These are phyloP conservation scores for Neodiprion virginianus DNA, from an alignment of 1,140 invertebrate species.

Conservation along the genomic window DNA sequence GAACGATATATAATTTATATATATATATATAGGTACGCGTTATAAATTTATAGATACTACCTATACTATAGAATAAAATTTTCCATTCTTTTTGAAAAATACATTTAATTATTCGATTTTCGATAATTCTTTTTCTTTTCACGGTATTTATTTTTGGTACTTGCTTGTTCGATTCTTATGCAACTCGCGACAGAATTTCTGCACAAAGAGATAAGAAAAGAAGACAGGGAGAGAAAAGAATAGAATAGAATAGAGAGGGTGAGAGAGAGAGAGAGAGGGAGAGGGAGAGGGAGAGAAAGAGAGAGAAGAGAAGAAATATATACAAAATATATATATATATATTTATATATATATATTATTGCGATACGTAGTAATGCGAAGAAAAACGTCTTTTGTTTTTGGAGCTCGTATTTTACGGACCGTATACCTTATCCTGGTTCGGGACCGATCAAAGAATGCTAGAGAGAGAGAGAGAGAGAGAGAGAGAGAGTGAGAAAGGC, in stretches of 20 bases:
- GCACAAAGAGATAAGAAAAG: conserved; percentile 16
- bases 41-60: too few relatives aligned
- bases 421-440: not conserved
- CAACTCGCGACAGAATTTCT: too few relatives aligned
- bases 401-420: not conserved
- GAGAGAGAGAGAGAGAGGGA: not conserved
- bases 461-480: conserved; percentile 1
- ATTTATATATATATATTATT: conserved; percentile 14
- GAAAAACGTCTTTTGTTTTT: not conserved
- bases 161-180: too few relatives aligned
- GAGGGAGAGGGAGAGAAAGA: too few relatives aligned
- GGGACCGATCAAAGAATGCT: not conserved
- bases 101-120: too few relatives aligned
- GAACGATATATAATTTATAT: too few relatives aligned
- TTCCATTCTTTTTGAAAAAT: too few relatives aligned
- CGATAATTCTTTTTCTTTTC: too few relatives aligned
- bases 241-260: conserved; percentile 22
- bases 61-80: not conserved
- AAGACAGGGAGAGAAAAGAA: conserved; percentile 28
- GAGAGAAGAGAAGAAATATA: too few relatives aligned
- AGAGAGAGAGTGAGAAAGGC: not conserved
- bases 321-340: not conserved
- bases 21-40: too few relatives aligned
- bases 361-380: not conserved
- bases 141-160: too few relatives aligned